Percentiles rank a stretch among this genome's conserved stretches.
Evolutionary conservation across 2,888 invertebrate genomes (phyloP).

Genomic region (Anagyrus pseudococci): DNA sequence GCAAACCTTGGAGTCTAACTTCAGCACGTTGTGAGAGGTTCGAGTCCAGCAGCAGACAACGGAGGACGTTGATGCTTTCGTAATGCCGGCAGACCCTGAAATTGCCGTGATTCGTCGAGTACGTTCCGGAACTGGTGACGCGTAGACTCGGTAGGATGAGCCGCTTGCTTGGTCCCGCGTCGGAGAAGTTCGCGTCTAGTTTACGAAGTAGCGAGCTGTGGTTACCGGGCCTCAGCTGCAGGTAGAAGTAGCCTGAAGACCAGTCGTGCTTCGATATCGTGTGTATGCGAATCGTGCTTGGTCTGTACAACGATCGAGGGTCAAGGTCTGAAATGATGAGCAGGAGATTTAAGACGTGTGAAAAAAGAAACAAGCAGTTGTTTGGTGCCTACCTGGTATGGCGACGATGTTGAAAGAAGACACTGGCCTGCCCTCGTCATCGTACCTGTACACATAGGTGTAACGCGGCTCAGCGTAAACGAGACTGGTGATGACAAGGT

Average conservation of each 20-base stretch:
- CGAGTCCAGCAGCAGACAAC: constrained; percentile 9
- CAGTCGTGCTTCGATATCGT: neutral
- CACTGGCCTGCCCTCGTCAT: constrained; percentile 1
- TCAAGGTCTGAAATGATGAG: constrained; percentile 10
- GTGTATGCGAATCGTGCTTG: constrained; percentile 16
- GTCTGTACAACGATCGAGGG: constrained; percentile 14
- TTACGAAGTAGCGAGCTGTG: constrained; percentile 4
- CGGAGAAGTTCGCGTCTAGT: constrained; percentile 6
- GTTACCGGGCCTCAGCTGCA: constrained; percentile 1
- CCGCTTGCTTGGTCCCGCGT: neutral
- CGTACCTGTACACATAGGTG: constrained; percentile 19
- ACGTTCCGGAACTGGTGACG: neutral
- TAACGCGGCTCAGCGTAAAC: neutral
- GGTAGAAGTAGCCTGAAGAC: constrained; percentile 10
- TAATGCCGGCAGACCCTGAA: constrained; percentile 8
- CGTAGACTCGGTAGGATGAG: neutral
- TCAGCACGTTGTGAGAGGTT: neutral
- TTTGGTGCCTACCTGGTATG: constrained; percentile 21
- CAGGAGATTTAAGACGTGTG: too few species aligned
- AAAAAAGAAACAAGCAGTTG: too few species aligned
- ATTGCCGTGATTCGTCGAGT: constrained; percentile 11
- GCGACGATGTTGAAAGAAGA: neutral
- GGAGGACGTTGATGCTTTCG: neutral
- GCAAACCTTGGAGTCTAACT: neutral
- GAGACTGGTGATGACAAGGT: constrained; percentile 7